A percentile compares a stretch with the other conserved stretches of the same genome.
phyloP scores from a whole-genome alignment of 2,888 invertebrate species.

The Caenorhabditis imperialis region DNA sequence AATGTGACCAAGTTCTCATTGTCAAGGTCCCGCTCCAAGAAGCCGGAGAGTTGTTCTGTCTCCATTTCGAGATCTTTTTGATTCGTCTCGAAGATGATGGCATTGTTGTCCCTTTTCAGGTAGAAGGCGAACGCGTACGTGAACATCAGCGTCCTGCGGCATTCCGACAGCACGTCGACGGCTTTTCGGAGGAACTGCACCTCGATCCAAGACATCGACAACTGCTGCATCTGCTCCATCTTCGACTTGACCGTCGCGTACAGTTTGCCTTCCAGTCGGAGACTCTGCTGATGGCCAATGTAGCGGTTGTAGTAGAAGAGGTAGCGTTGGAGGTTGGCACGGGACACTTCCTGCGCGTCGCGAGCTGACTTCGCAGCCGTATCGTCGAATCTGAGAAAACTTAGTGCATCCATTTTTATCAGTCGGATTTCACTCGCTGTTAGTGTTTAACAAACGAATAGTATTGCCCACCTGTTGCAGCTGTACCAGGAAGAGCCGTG shows the following conservation, averaged over 20 bases:
- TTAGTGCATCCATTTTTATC: background rate
- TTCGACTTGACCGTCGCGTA: slow-evolving; percentile 95
- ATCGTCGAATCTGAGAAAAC: slow-evolving; percentile 84
- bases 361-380: slow-evolving; percentile 95
- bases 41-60: slow-evolving; percentile 96
- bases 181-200: slow-evolving; percentile 97
- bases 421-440: background rate
- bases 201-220: slow-evolving; percentile 99
- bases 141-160: slow-evolving; percentile 95
- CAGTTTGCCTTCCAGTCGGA: slow-evolving; percentile 92
- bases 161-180: slow-evolving; percentile 80
- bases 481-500: slow-evolving; percentile 92
- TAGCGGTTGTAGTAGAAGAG: slow-evolving; percentile 98
- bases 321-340: slow-evolving; percentile 94
- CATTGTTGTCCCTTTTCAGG: slow-evolving; percentile 96
- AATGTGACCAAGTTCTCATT: slow-evolving; percentile 95
- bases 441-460: too few species aligned
- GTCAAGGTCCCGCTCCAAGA: slow-evolving; percentile 96
- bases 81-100: slow-evolving; percentile 91
- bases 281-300: slow-evolving; percentile 98
- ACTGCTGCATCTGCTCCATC: slow-evolving; percentile 99
- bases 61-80: slow-evolving; percentile 90
- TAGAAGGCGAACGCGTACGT: slow-evolving; percentile 99
- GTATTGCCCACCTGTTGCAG: slow-evolving; percentile 92
- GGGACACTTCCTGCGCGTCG: slow-evolving; percentile 90